Evolutionary conservation across 2,888 invertebrate genomes (phyloP).

Genomic region (Archips xylosteana): DNA sequence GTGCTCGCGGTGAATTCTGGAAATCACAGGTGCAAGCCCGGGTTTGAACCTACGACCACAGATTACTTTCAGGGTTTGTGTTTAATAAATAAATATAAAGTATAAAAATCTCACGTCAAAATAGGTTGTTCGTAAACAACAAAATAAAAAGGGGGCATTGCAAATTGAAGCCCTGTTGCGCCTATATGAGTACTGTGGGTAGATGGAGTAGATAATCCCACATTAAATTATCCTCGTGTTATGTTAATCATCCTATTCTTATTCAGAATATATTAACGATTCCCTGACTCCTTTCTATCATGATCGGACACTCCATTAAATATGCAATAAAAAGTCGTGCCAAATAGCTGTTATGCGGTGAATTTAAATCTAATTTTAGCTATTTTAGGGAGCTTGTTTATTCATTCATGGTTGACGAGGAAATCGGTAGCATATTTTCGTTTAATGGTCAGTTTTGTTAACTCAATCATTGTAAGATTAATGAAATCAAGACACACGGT

Average conservation of each 20-base stretch:
- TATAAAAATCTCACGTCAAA: too few species aligned
- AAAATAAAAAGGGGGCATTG: too few species aligned
- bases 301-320: conserved; percentile 14
- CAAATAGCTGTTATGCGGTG: not conserved
- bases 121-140: too few species aligned
- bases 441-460: not conserved
- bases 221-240: not conserved
- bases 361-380: conserved; percentile 8
- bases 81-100: too few species aligned
- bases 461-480: too few species aligned
- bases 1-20: too few species aligned
- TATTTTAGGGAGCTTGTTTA: conserved; percentile 28
- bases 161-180: too few species aligned
- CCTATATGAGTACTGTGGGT: not conserved
- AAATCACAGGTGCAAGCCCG: too few species aligned
- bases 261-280: not conserved
- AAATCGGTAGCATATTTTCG: not conserved
- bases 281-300: not conserved
- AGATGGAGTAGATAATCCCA: not conserved
- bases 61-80: too few species aligned
- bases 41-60: too few species aligned
- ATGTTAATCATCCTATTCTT: not conserved
- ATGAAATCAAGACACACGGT: too few species aligned
- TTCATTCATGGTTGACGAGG: conserved; percentile 1
- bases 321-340: conserved; percentile 23